Conservation (phyloP, 53 echinoderm and acorn worm species). For the Holothuria leucospilota region DNA sequence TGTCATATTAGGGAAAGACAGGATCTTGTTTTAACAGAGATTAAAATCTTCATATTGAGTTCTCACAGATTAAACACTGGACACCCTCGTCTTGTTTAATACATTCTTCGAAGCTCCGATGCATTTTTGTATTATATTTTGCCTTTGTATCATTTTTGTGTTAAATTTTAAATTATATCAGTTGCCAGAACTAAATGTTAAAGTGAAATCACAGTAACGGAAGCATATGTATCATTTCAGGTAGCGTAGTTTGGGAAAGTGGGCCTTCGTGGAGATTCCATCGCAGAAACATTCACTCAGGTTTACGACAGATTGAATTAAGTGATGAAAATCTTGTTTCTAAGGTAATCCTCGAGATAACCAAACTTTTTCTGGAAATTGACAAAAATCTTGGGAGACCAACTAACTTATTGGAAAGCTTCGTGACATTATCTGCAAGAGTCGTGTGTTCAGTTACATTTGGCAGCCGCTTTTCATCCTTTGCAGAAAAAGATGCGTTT, state of each 20-base stretch:
- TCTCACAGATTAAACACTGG: too few species aligned
- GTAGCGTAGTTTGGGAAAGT: conserved; percentile 70
- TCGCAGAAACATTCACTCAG: conserved; percentile 36
- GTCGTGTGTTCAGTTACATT: conserved; percentile 43
- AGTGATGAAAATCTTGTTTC: background rate
- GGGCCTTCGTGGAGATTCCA: conserved; percentile 52
- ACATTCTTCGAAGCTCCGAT: too few species aligned
- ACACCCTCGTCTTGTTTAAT: too few species aligned
- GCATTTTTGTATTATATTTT: too few species aligned
- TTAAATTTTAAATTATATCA: too few species aligned
- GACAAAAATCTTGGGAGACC: background rate
- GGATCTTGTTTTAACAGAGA: too few species aligned
- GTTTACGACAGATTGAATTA: conserved; percentile 40
- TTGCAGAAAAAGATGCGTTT: conserved; percentile 14
- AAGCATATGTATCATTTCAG: background rate
- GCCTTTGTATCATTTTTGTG: too few species aligned
- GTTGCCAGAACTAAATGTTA: too few species aligned
- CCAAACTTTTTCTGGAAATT: background rate
- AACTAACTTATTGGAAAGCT: background rate
- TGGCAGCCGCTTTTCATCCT: conserved; percentile 47
- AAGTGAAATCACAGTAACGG: too few species aligned
- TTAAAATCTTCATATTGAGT: too few species aligned
- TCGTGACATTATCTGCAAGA: conserved; percentile 23
- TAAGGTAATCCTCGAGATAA: background rate
- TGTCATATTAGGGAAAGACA: too few species aligned